phyloP scores from a whole-genome alignment of 2,888 invertebrate genomes.

The Saturnia pavonia region DNA sequence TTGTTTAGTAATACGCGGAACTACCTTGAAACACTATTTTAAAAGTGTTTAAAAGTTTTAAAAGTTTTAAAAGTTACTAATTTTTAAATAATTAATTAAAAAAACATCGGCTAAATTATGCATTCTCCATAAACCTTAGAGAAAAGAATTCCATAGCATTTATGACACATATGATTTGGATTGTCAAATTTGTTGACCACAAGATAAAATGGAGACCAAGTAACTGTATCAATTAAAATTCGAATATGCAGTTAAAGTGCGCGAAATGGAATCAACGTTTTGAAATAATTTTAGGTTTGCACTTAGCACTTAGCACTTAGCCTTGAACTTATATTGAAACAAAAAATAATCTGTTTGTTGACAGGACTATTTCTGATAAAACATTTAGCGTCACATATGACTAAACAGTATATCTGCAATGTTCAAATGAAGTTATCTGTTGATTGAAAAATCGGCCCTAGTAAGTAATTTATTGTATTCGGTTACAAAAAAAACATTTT shows the following conservation, averaged over 20 bases:
- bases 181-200: neutral
- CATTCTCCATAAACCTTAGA: neutral
- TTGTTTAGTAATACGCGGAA: constrained; percentile 2
- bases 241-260: neutral
- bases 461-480: neutral
- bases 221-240: neutral
- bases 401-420: neutral
- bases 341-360: neutral
- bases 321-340: constrained; percentile 8
- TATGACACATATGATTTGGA: neutral
- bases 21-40: neutral
- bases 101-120: neutral
- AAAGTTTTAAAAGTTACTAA: neutral
- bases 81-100: neutral
- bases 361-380: neutral
- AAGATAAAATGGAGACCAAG: neutral
- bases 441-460: no score
- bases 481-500: neutral
- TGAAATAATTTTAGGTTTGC: neutral
- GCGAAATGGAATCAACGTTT: neutral
- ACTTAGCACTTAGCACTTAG: no score
- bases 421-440: no score
- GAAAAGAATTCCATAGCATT: neutral
- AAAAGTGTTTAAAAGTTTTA: neutral
- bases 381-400: neutral